Percentiles rank a stretch among this genome's conserved stretches.
Conservation (phyloP, 1,140 invertebrate species). For the Schlechtendalia chinensis region DNA sequence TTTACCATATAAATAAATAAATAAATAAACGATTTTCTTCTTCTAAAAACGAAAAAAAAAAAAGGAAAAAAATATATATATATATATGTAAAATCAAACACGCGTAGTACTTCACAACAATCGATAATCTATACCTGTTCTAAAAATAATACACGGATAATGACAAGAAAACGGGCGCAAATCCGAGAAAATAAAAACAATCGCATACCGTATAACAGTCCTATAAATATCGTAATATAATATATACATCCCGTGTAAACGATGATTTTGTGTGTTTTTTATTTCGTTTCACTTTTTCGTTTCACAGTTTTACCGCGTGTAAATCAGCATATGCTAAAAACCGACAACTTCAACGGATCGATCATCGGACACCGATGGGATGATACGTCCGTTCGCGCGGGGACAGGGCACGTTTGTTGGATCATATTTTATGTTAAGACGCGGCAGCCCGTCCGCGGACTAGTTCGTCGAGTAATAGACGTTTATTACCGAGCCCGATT, state of each 20-base stretch:
- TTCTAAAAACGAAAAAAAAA: constrained; percentile 11
- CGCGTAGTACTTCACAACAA: constrained; percentile 15
- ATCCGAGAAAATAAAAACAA: constrained; percentile 29
- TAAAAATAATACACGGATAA: constrained; percentile 18
- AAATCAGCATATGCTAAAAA: too few relatives aligned
- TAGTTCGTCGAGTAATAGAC: too few relatives aligned
- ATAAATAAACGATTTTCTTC: background rate
- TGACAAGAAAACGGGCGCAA: background rate
- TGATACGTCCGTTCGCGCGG: too few relatives aligned
- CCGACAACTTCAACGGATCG: too few relatives aligned
- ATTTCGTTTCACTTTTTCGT: background rate
- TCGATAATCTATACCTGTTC: constrained; percentile 27
- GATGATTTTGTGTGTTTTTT: background rate
- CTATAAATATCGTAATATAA: background rate
- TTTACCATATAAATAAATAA: constrained; percentile 21
- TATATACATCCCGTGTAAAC: constrained; percentile 16
- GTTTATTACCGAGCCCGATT: too few relatives aligned
- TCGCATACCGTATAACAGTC: background rate
- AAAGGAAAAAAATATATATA: background rate
- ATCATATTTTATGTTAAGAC: too few relatives aligned
- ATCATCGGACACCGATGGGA: background rate
- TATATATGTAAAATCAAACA: constrained; percentile 7
- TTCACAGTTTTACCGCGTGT: too few relatives aligned
- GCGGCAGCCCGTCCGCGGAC: too few relatives aligned
- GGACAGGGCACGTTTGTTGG: too few relatives aligned